Conservation (phyloP, 2,113 vertebrate genomes). For the Porphyrio hochstetteri region DNA sequence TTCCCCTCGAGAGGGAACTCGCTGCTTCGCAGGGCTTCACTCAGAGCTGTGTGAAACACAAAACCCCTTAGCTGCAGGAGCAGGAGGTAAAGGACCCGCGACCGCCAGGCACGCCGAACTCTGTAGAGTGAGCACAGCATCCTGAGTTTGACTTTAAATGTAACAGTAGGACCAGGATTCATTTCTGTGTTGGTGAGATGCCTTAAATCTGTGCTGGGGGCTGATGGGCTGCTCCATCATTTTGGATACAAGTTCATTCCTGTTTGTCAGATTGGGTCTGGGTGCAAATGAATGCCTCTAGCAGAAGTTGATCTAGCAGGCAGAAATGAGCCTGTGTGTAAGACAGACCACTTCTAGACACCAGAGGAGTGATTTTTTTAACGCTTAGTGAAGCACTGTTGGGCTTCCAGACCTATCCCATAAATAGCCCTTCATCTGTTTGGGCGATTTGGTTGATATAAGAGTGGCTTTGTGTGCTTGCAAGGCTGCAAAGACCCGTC, state of each 20-base stretch:
- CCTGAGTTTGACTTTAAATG: neutral
- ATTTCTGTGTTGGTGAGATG: neutral
- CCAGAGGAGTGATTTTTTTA: neutral
- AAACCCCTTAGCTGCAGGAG: neutral
- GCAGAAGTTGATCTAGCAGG: neutral
- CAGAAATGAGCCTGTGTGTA: neutral
- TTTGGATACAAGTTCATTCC: neutral
- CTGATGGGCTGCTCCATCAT: neutral
- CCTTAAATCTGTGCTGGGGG: neutral
- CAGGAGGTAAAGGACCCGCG: neutral
- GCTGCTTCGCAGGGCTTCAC: neutral
- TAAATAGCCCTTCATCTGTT: neutral
- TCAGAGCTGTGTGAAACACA: neutral
- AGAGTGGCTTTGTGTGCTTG: neutral
- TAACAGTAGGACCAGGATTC: neutral
- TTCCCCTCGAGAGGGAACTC: neutral
- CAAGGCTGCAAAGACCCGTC: neutral
- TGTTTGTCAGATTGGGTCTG: neutral
- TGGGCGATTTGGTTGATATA: neutral
- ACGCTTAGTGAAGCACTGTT: neutral
- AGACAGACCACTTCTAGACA: neutral
- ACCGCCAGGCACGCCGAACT: neutral
- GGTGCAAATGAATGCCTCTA: neutral
- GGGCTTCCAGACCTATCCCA: neutral
- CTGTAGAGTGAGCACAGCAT: neutral